A percentile compares a stretch with the other conserved stretches of the same genome.
These are phyloP conservation scores for Protophormia terraenovae DNA, from an alignment of 2,888 invertebrate genomes.

Conservation along the genomic window DNA sequence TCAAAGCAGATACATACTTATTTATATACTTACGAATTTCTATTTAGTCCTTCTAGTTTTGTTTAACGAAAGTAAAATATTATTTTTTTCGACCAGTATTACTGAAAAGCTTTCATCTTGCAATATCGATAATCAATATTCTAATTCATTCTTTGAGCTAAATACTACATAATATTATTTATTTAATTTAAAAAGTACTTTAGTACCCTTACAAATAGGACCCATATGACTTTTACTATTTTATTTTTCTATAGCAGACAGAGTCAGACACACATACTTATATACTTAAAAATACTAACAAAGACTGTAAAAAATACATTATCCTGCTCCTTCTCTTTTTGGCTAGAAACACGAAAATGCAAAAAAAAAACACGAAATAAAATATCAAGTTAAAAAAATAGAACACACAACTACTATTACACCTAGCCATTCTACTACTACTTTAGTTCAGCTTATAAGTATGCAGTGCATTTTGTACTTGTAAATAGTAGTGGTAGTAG, in stretches of 20 bases:
- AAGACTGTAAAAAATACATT: constrained; percentile 38
- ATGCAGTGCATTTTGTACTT: not conserved
- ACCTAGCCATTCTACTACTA: not conserved
- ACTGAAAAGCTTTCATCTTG: too few relatives aligned
- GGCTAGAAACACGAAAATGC: constrained; percentile 46
- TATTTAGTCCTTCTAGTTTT: too few relatives aligned
- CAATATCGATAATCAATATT: too few relatives aligned
- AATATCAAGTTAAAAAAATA: constrained; percentile 55
- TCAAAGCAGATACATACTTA: too few relatives aligned
- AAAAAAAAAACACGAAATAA: constrained; percentile 45
- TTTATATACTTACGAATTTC: too few relatives aligned
- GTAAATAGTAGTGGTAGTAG: constrained; percentile 1
- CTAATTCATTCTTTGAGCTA: too few relatives aligned
- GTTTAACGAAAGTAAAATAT: too few relatives aligned
- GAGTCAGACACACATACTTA: not conserved
- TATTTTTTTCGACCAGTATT: too few relatives aligned
- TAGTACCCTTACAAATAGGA: too few relatives aligned
- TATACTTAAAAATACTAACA: not conserved
- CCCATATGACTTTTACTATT: not conserved
- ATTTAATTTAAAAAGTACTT: too few relatives aligned
- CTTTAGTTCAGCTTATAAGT: not conserved
- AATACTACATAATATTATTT: too few relatives aligned
- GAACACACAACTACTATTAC: constrained; percentile 38
- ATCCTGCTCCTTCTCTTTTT: constrained; percentile 59
- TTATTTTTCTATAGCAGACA: constrained; percentile 2